Evolutionary conservation across 37 sponge, comb jelly and placozoan species (phyloP).

Genomic region (Oopsacas minuta): DNA sequence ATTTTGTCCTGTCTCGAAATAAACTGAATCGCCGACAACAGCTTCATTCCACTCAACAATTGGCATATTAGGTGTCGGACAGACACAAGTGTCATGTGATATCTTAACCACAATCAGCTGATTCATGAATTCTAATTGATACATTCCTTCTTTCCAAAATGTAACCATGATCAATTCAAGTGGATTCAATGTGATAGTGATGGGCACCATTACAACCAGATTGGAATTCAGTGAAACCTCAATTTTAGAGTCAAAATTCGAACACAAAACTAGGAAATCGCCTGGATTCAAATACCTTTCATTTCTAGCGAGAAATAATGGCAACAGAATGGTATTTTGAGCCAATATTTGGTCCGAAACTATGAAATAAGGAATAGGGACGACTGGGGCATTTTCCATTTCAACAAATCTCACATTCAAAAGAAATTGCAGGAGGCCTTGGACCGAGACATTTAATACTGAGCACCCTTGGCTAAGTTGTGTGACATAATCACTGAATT

Average conservation of each 20-base stretch:
- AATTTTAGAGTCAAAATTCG: neutral
- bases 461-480: neutral
- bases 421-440: neutral
- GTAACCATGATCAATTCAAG: neutral
- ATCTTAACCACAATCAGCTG: neutral
- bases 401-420: neutral
- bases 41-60: neutral
- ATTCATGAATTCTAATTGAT: neutral
- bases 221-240: neutral
- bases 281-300: neutral
- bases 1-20: neutral
- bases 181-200: neutral
- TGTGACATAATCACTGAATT: neutral
- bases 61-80: neutral
- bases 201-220: neutral
- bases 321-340: neutral
- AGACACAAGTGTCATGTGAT: neutral
- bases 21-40: neutral
- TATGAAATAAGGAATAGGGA: neutral
- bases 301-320: neutral
- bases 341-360: neutral
- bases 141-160: neutral
- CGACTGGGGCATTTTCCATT: neutral
- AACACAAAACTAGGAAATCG: neutral
- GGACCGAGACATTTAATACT: neutral